These are phyloP conservation scores for Heliconius sara DNA, from an alignment of 2,888 invertebrate species.

Conservation along the genomic window DNA sequence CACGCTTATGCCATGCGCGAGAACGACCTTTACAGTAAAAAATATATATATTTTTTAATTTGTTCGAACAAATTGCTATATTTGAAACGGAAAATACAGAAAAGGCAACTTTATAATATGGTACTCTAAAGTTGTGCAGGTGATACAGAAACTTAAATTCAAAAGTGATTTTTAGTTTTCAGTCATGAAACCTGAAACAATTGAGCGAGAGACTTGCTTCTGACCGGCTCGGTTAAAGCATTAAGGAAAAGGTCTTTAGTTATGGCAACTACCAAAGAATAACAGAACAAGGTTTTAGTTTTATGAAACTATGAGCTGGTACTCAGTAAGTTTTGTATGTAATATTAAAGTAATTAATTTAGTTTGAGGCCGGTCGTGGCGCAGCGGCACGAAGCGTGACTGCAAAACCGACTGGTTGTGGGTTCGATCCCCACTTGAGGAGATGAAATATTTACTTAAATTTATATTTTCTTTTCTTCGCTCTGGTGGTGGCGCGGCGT, in stretches of 20 bases:
- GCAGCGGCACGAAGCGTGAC: no score
- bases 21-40: neutral
- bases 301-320: no score
- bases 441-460: no score
- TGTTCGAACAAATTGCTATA: neutral
- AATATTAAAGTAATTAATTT: no score
- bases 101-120: no score
- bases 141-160: constrained; percentile 57
- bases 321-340: no score
- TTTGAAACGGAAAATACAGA: neutral
- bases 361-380: no score
- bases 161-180: constrained; percentile 66
- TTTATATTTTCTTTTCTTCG: no score
- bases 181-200: constrained; percentile 68
- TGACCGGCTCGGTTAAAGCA: constrained; percentile 58
- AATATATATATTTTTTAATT: neutral
- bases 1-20: no score
- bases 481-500: no score
- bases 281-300: neutral
- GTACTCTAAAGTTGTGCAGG: neutral
- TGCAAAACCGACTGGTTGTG: no score
- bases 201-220: constrained; percentile 60
- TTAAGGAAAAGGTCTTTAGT: constrained; percentile 49
- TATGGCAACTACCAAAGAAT: constrained; percentile 6
- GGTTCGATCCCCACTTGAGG: no score